Evolutionary conservation across 2,113 vertebrate species (phyloP), one percentile per base, ranked within the genome.

Genomic region (Cyprinodon brontotheroides): DNA sequence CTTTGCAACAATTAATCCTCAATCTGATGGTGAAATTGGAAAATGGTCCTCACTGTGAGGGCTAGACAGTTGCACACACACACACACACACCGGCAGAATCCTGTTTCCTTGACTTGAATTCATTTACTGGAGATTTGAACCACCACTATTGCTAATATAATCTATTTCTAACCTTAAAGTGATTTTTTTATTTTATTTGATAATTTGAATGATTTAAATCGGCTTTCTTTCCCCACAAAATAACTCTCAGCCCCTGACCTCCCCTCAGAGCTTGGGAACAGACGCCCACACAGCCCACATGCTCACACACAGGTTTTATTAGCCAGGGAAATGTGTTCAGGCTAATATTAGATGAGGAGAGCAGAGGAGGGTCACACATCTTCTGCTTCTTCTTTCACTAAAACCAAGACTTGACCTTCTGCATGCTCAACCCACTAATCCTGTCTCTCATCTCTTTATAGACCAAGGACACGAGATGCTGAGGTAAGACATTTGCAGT

Each of bases 301-400:
- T 41, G 63, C 60, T 22, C 68, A 74, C 79, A 72, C 45, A 68
- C 72, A 77, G 15, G 47, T 77, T 80, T 68, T 84, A 86, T 79
- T 83, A 78, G 60, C 85, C 50, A 84, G 92, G 91, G 90, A 95
- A 94, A 92, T 89, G 85, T 93, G 92, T 89, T 79, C 3, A 3
- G 76, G 70, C 95, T 96, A 94, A 95, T 95, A 93, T 95, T 96
- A 96, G 95, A 92, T 82, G 80, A 85, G 53, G 78, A 82, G 87
- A 88, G 81, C 75, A 60, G 75, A 80, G 85, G 69, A 64, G 82
- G 77, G 82, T 88, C 88, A 80, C 38, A 61, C 41, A 66, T 77
- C 72, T 79, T 82, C 82, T 84, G 75, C 59, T 11, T 85, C 75
- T 86, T 87, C 83, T 68, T 88, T 85, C 82, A 77, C 85, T 71